Evolutionary conservation across 2,888 invertebrate genomes (phyloP).

Genomic region (Rhyacophila evoluta): DNA sequence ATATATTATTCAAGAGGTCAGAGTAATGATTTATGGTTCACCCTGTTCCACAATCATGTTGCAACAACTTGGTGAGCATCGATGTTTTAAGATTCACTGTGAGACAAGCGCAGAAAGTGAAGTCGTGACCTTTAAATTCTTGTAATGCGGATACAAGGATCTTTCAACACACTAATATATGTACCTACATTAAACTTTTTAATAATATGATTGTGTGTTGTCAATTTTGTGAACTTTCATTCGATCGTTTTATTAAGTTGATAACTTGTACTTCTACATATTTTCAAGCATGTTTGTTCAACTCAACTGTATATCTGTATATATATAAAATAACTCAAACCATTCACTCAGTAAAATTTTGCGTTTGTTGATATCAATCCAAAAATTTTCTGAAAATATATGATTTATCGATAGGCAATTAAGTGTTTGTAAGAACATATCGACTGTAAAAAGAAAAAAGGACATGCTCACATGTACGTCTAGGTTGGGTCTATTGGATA

Average conservation of each 20-base stretch:
- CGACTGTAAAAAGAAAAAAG: no score
- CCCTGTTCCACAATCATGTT: slow-evolving; percentile 15
- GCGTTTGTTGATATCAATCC: no score
- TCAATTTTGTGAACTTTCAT: not conserved
- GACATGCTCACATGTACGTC: no score
- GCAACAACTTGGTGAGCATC: slow-evolving; percentile 28
- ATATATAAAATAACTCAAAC: no score
- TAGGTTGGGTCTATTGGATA: no score
- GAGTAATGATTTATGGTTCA: not conserved
- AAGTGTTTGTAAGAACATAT: no score
- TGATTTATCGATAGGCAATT: no score
- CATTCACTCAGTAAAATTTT: no score
- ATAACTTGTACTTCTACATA: no score
- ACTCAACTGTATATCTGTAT: no score
- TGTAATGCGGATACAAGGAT: slow-evolving; percentile 37
- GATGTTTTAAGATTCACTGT: slow-evolving; percentile 14
- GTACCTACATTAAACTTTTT: not conserved
- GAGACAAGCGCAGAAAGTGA: slow-evolving; percentile 34
- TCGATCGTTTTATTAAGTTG: not conserved
- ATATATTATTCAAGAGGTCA: slow-evolving; percentile 15
- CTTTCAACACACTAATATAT: slow-evolving; percentile 1
- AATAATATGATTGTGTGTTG: not conserved
- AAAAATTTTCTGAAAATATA: no score
- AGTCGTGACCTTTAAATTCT: slow-evolving; percentile 36
- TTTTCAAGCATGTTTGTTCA: no score